Percentiles rank a stretch among this genome's conserved stretches.
Evolutionary conservation across 2,888 invertebrate species (phyloP).

Genomic region (Synanthedon andrenaeformis): DNA sequence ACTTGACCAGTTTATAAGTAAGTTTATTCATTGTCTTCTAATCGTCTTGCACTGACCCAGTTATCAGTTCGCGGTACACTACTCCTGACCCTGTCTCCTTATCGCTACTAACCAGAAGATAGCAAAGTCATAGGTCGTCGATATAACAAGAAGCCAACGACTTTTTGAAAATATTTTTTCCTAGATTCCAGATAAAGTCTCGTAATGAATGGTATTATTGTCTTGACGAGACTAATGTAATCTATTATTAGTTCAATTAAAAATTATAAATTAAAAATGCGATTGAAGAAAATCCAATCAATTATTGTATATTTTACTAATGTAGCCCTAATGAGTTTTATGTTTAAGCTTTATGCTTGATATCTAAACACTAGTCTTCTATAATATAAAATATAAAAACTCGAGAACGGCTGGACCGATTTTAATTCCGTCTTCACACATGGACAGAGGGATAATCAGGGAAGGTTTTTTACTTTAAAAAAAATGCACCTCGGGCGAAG

Average conservation of each 20-base stretch:
- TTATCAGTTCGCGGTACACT: conserved; percentile 40
- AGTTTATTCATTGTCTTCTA: background rate
- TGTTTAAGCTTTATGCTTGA: no score
- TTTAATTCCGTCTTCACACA: no score
- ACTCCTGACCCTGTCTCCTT: conserved; percentile 45
- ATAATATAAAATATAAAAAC: no score
- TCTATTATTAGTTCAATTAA: background rate
- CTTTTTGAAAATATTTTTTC: conserved; percentile 53
- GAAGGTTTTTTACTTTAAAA: no score
- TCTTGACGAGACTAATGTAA: background rate
- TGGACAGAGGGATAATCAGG: no score
- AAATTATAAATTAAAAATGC: background rate
- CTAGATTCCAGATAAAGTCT: conserved; percentile 30
- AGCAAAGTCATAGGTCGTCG: conserved; percentile 41
- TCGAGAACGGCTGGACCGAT: no score
- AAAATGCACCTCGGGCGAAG: no score
- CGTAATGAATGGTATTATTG: conserved; percentile 27
- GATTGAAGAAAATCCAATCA: background rate
- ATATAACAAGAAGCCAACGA: conserved; percentile 47
- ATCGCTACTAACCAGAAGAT: conserved; percentile 38
- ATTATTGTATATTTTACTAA: no score
- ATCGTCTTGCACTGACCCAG: conserved; percentile 49
- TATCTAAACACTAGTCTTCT: no score
- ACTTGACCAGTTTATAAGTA: conserved; percentile 50
- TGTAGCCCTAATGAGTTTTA: no score